Conservation (phyloP, 2,888 invertebrate species). For the Limnephilus auricula region DNA sequence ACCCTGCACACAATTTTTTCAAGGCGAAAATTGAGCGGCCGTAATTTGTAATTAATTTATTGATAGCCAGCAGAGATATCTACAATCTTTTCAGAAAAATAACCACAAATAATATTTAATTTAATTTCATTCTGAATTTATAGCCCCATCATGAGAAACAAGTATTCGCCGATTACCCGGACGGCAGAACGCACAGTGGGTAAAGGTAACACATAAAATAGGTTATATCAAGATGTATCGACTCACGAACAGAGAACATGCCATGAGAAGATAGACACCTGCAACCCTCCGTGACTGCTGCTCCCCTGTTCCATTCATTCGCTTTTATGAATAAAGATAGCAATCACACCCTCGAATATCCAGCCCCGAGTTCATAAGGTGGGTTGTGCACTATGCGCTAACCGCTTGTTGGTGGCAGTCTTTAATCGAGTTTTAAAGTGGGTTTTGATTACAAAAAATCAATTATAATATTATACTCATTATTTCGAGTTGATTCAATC, state of each 20-base stretch:
- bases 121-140: constrained; percentile 5
- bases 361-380: constrained; percentile 19
- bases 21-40: background rate
- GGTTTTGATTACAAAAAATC: background rate
- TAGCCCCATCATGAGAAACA: constrained; percentile 32
- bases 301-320: constrained; percentile 58
- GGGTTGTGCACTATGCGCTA: background rate
- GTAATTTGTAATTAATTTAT: background rate
- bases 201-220: constrained; percentile 6
- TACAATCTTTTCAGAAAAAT: background rate
- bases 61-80: background rate
- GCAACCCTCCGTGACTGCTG: constrained; percentile 60
- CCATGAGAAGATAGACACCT: constrained; percentile 62
- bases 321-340: constrained; percentile 65
- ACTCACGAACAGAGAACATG: constrained; percentile 44
- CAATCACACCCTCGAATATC: constrained; percentile 53
- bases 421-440: constrained; percentile 5
- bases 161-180: constrained; percentile 48
- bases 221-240: constrained; percentile 44
- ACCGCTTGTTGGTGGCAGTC: constrained; percentile 17
- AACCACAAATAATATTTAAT: background rate
- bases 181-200: constrained; percentile 37
- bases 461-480: background rate
- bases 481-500: background rate
- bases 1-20: too few relatives aligned